Evolutionary conservation across 1,140 invertebrate species (phyloP), one percentile per base, ranked within the genome.

Genomic region (Macrostomum lignano): DNA sequence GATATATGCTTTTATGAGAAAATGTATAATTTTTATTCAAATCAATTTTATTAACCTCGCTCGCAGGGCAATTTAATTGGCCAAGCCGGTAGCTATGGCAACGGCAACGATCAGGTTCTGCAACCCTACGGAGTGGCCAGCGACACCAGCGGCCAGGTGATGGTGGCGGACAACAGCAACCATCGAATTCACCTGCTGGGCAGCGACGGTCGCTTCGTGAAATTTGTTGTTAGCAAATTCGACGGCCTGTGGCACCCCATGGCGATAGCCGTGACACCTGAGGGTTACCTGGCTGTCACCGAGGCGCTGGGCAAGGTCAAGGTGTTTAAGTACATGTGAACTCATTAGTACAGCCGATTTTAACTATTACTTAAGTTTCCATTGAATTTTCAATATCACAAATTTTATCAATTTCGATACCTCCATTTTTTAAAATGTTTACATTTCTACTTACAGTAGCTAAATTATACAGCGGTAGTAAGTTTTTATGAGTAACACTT

Each of bases 111-210:
- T 15, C 42, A 51, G 29, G 37, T 46, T 3, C 38, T 53, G 2
- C 46, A 51, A 22, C 51, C 51, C 4, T 47, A 45, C 35, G 51
- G 51, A 2, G 41, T 51, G 7, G 50, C 48, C 33, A 41, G 42
- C 17, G 51, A 53, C 36, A 36, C 36, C 17, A 44, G 45, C 34
- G 51, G 49, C 5, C 44, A 50, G 29, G 44, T 51, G 7, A 43
- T 51, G 21, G 38, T 53, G 2, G 49, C 47, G 0, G 51, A 53
- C 40, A 47, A 49, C 31, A 38, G 46, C 13, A 51, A 51, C 35
- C 42, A 49, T 28, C 35, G 49, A 5, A 40, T 53, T 3, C 48
- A 49, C 35, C 39, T 51, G 6, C 42, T 49, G 17, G 36, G 45
- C 2, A 47, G 49, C 3, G 42, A 49, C 37, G 51, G 51, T 7